Conservation (phyloP, 2,888 invertebrate genomes). For the Actias luna region DNA sequence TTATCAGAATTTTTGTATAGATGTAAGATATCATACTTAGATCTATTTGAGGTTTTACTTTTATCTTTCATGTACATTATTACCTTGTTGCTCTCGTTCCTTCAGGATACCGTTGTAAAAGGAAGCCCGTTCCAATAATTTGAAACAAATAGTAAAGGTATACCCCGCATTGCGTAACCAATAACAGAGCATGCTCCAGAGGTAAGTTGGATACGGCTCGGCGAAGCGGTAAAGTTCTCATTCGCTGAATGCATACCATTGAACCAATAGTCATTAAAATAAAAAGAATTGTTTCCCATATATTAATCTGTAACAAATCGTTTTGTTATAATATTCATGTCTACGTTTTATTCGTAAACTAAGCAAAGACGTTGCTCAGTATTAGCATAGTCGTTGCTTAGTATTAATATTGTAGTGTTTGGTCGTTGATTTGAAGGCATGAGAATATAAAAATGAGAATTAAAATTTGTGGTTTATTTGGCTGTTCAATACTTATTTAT, state of each 20-base stretch:
- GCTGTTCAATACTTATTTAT: too few relatives aligned
- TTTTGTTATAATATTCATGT: background rate
- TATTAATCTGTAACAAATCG: constrained; percentile 74
- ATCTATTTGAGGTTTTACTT: background rate
- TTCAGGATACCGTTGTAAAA: constrained; percentile 62
- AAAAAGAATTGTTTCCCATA: constrained; percentile 76
- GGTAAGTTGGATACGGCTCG: constrained; percentile 61
- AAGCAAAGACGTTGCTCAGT: too few relatives aligned
- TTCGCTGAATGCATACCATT: constrained; percentile 66
- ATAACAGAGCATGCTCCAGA: constrained; percentile 87
- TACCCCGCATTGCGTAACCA: constrained; percentile 90
- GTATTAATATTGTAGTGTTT: too few relatives aligned
- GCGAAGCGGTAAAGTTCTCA: constrained; percentile 63
- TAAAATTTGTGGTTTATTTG: too few relatives aligned
- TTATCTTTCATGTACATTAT: background rate
- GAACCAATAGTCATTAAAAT: constrained; percentile 68
- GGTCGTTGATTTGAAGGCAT: too few relatives aligned
- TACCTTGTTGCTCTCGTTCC: constrained; percentile 67
- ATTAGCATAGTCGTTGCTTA: too few relatives aligned
- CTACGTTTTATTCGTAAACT: background rate
- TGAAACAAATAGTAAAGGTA: constrained; percentile 90
- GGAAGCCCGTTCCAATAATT: constrained; percentile 87
- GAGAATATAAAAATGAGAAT: too few relatives aligned
- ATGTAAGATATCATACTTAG: too few relatives aligned
- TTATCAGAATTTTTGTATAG: too few relatives aligned